Base-by-base conservation (phyloP, 2,888 invertebrate genomes). In the Euspilapteryx auroguttella region DNA sequence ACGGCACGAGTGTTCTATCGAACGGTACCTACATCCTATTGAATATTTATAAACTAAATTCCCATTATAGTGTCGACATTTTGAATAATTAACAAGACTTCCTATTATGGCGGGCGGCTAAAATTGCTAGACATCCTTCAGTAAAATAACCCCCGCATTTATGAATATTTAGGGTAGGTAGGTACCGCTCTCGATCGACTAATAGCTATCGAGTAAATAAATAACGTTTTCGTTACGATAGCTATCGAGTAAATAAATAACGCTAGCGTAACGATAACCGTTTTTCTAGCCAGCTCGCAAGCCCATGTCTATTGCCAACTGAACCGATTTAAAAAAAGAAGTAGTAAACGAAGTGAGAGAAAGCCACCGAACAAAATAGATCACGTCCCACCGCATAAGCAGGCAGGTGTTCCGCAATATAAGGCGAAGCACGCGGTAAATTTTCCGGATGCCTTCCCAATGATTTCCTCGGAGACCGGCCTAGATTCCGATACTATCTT, bases 391-490 rank as follows among this genome's bases (percentile, higher is more conserved):
- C 42, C 51, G 56, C 56, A 58, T 56, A 58, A 56, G 55, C 58
- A 59, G 56, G 58, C 71, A 71, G 73, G 69, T 68, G 58, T 63
- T 56, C 51, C 64, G 59, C 57, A 55, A 58, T 61, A 55, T 58
- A 57, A 65, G 55, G 50, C 52, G 59, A 66, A 66, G 65, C 65
- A 64, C 65, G 76, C 76, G 76, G 77, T 78, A 78, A 79, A 79
- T 79, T 79, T 77, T 78, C 78, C 77, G 81, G 82, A 81, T 82
- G 83, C 82, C 82, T 83, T 83, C 79, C 81, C 82, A 81, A 83
- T 84, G 84, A 84, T 84, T 84, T 84, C 84, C 84, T 84, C 78
- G 59, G 84, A 84, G 84, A 84, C 81, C 68, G 64, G 61, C 62
- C 69, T 62, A 65, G 75, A 76, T 75, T 73, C 66, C 71, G 66